Evolutionary conservation across 1,140 invertebrate genomes (phyloP), one percentile per base, ranked within the genome.

Genomic region (Bombus sylvicola): DNA sequence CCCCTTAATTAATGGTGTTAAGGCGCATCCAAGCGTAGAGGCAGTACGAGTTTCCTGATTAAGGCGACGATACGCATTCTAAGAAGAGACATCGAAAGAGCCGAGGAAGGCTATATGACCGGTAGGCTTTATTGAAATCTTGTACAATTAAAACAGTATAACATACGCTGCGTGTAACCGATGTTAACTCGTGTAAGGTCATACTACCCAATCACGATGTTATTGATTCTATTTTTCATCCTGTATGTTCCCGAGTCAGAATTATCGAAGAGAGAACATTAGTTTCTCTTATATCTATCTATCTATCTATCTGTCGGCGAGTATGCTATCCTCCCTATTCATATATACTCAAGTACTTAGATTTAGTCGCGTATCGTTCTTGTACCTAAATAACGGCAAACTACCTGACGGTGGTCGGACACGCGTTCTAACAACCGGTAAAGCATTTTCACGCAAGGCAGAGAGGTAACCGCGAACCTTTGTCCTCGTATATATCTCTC

Each of bases 1-100:
- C 57, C 83, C 53, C 68, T 85, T 85, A 85, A 85, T 80, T 79
- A 80, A 85, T 73, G 77, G 77, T 34, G 83, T 81, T 81, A 85
- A 85, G 69, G 53, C 83, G 83, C 77, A 28, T 78, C n/a, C 74
- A 84, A 75, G 31, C 77, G 59, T 31, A 18, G 66, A 62, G 69
- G 53, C 76, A 34, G 77, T 53, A 79, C 83, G 77, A 62, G 83
- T 80, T 85, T 81, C 76, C 77, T 81, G 77, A 85, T 85, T 81
- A 81, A 85, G 83, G 57, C 76, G 81, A 37, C 59, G 83, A 85
- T 73, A 73, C 83, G 77, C 68, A 69, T 81, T 85, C 77, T 66
- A 5, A 28, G 83, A 81, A 85, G 68, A 47, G 68, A 39, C 66
- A 39, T 72, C 53, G 83, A 80, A 85, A 39, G 25, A 72, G 41